These are phyloP conservation scores for Leptatherina wallacei DNA, from an alignment of 2,797 vertebrate species.

Conservation along the genomic window DNA sequence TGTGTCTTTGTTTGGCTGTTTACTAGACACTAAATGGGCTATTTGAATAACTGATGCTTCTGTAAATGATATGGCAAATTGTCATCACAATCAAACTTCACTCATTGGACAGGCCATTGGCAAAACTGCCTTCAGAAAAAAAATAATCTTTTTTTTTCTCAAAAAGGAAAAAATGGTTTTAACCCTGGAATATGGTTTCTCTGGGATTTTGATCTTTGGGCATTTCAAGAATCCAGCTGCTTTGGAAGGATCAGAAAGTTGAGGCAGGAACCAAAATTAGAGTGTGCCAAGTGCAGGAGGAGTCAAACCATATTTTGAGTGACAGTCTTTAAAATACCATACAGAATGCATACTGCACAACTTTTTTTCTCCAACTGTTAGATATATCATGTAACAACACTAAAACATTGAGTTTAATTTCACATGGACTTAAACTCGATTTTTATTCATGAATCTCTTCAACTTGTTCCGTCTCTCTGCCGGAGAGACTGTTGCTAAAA, in stretches of 20 bases:
- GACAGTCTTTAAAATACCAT: neutral
- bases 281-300: neutral
- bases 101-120: neutral
- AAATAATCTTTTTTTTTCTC: too few relatives aligned
- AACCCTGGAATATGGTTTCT: neutral
- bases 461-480: neutral
- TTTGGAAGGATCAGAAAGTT: neutral
- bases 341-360: too few relatives aligned
- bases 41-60: too few relatives aligned
- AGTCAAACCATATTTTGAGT: neutral
- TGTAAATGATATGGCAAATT: too few relatives aligned
- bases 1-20: too few relatives aligned
- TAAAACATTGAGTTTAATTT: neutral
- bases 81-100: neutral
- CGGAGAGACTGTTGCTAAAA: slow-evolving; percentile 11
- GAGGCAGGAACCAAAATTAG: neutral
- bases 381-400: neutral
- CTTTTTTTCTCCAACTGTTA: neutral
- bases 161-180: too few relatives aligned
- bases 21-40: too few relatives aligned
- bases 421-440: neutral
- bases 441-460: neutral
- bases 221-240: neutral
- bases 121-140: neutral
- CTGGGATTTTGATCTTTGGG: neutral